Evolutionary conservation across 2,113 vertebrate genomes (phyloP).

Genomic region (human (Homo sapiens)): GRCh38 chr3:61659501-61660000

Average conservation of each 20-base stretch:
- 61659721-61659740: not conserved
- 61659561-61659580: not conserved
- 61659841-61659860: not conserved
- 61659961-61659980: too few species aligned
- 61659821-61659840: not conserved
- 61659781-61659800: constrained; percentile 14
- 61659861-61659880: not conserved
- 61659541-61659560: not conserved
- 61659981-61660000: too few species aligned
- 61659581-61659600: not conserved
- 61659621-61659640: not conserved
- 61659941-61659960: not conserved
- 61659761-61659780: not conserved
- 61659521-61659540: not conserved
- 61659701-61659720: not conserved
- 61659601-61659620: not conserved
- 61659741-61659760: not conserved
- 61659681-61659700: not conserved
- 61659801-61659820: not conserved
- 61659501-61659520: not conserved
- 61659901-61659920: not conserved
- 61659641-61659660: not conserved
- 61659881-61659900: not conserved
- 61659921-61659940: not conserved
- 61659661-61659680: not conserved